Percentiles rank a stretch among this genome's conserved stretches.
Evolutionary conservation across 2,113 vertebrate genomes (phyloP).

Genomic region (Carassius carassius): DNA sequence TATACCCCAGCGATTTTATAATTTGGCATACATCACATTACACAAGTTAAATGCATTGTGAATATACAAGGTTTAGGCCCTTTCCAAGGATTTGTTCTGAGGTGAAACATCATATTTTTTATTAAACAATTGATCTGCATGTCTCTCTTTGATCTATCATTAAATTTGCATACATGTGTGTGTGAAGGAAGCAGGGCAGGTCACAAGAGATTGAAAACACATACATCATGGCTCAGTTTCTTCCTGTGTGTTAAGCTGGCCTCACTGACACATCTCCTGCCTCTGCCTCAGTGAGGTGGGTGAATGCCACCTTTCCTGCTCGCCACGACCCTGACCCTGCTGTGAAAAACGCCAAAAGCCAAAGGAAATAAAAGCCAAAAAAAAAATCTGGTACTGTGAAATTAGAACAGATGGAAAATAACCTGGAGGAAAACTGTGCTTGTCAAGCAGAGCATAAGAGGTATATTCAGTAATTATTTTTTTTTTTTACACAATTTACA

Average conservation of each 20-base stretch:
- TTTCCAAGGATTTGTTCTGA: background rate
- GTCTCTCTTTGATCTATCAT: background rate
- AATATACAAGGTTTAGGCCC: background rate
- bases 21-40: background rate
- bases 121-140: background rate
- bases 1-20: background rate
- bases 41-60: background rate
- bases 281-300: background rate
- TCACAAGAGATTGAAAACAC: conserved; percentile 6
- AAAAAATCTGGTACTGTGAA: background rate
- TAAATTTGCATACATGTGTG: background rate
- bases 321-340: background rate
- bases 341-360: background rate
- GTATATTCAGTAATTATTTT: background rate
- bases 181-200: conserved; percentile 2
- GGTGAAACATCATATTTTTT: too few relatives aligned
- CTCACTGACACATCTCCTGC: background rate
- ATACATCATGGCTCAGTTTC: background rate
- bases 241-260: conserved; percentile 26
- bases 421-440: background rate
- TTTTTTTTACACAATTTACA: background rate
- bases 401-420: background rate
- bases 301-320: background rate
- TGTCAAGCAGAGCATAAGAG: background rate
- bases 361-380: too few relatives aligned